Evolutionary conservation across 2,888 invertebrate genomes (phyloP), one percentile per base, ranked within the genome.

Genomic region (Drosophila borealis): DNA sequence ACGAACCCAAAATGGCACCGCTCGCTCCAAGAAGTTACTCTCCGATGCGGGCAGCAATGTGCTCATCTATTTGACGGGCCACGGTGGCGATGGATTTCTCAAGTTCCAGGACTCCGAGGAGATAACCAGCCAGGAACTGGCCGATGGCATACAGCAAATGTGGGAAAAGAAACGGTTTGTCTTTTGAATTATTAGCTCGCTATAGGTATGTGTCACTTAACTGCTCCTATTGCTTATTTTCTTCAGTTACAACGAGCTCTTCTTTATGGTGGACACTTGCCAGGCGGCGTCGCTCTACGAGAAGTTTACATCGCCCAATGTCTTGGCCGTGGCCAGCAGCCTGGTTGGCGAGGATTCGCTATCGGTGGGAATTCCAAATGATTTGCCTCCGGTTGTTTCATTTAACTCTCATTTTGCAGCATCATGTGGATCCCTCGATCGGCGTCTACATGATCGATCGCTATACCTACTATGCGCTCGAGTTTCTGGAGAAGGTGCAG

Each of bases 31-130:
- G 90, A 96, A 98, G 72, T 93, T 99, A 11, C 94, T 99, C 0
- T 98, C 99, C 0, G 99, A 99, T 93, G 98, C 99, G 89, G 97
- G 98, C 14, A 98, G 98, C 91, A 99, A 99, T 92, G 96, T 99
- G 54, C 93, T 99, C 2, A 97, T 99, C 69, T 99, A 99, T 91
- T 94, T 99, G 89, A 99, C 99, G 1, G 95, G 96, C 0, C 99
- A 99, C 91, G 99, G 99, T 5, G 99, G 99, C 17, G 99, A 99
- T 93, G 99, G 99, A 0, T 99, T 99, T 91, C 93, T 99, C 0
- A 99, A 99, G 93, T 99, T 99, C 91, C 99, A 99, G 93, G 99
- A 99, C 91, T 98, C 99, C 0, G 99, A 99, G 91, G 99, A 99
- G 93, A 97, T 99, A 21, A 99, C 99, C 2, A 98, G 97, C 92